A percentile compares a stretch with the other conserved stretches of the same genome.
These are phyloP conservation scores for Ornithoptera alexandrae DNA, from an alignment of 2,888 invertebrate species.

Conservation along the genomic window DNA sequence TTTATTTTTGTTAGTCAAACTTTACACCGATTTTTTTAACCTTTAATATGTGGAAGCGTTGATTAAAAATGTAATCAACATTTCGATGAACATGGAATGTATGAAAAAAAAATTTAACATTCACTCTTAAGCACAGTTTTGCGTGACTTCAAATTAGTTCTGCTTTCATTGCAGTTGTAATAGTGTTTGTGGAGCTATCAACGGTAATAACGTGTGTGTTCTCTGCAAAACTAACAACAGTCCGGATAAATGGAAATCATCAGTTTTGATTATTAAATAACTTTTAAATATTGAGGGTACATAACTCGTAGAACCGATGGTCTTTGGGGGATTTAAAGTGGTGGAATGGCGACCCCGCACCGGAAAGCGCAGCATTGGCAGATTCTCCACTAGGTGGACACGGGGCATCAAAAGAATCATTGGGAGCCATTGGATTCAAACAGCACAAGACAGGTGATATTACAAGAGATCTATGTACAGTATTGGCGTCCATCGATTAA, in stretches of 20 bases:
- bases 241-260: not conserved
- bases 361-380: too few species aligned
- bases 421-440: too few species aligned
- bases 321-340: too few species aligned
- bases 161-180: conserved; percentile 51
- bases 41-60: not conserved
- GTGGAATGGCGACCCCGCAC: too few species aligned
- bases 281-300: not conserved
- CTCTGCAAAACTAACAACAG: not conserved
- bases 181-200: conserved; percentile 42
- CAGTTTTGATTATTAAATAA: not conserved
- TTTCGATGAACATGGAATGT: conserved; percentile 50
- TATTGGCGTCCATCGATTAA: too few species aligned
- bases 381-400: too few species aligned
- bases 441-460: too few species aligned
- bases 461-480: too few species aligned
- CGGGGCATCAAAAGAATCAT: too few species aligned
- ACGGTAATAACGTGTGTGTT: conserved; percentile 9
- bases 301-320: too few species aligned
- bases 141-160: conserved; percentile 64
- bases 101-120: conserved; percentile 51
- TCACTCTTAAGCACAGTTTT: conserved; percentile 61
- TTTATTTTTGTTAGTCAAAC: too few species aligned
- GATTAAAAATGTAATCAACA: conserved; percentile 47
- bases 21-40: too few species aligned